phyloP scores from a whole-genome alignment of 2,113 vertebrate species.

The Rostratula benghalensis region DNA sequence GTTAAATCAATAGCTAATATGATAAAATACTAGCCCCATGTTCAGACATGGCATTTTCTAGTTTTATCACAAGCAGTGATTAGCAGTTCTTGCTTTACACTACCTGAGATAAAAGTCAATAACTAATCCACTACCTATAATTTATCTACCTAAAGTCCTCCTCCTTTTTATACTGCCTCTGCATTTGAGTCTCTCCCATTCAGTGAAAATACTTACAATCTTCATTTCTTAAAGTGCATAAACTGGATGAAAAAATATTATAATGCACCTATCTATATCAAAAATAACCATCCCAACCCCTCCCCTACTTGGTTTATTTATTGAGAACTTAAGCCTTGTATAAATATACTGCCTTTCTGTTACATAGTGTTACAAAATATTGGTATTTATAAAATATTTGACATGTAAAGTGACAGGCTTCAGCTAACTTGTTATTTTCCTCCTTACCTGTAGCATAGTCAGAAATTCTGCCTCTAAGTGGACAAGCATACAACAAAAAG shows the following conservation, averaged over 20 bases:
- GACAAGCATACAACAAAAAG: neutral
- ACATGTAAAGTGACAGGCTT: neutral
- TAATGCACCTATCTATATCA: neutral
- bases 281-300: neutral
- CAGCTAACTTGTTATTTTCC: neutral
- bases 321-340: neutral
- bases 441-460: neutral
- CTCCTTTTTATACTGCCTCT: neutral
- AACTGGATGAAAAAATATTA: neutral
- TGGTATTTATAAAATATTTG: neutral
- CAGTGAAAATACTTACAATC: neutral
- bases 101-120: slow-evolving; percentile 46
- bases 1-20: slow-evolving; percentile 65
- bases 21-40: slow-evolving; percentile 38
- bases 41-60: slow-evolving; percentile 39
- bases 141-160: neutral
- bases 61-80: slow-evolving; percentile 52
- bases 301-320: neutral
- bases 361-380: no score
- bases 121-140: slow-evolving; percentile 34
- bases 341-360: no score
- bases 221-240: neutral
- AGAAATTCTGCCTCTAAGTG: slow-evolving; percentile 11
- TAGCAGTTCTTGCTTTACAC: slow-evolving; percentile 43
- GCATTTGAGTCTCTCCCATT: neutral